Conservation (phyloP, 2,113 vertebrate species). For the Martes martes region DNA sequence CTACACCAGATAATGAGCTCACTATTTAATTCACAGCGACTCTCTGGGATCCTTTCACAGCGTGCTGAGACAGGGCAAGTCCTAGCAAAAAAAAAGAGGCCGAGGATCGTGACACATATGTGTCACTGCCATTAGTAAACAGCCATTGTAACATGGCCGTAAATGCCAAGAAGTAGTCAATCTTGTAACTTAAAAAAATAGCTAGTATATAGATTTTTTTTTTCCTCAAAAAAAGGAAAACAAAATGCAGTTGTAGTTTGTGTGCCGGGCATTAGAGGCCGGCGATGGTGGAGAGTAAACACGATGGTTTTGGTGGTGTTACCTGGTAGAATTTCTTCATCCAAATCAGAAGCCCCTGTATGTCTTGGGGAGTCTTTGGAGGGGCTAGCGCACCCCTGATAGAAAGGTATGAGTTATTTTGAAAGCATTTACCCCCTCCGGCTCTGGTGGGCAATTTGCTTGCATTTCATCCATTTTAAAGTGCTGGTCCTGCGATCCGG, state of each 20-base stretch:
- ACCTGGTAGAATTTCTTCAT: background rate
- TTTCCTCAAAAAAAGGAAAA: background rate
- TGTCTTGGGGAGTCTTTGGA: background rate
- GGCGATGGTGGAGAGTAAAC: background rate
- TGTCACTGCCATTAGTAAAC: background rate
- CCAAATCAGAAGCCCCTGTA: background rate
- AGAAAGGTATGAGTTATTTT: slow-evolving; percentile 68
- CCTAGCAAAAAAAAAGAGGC: background rate
- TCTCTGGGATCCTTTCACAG: background rate
- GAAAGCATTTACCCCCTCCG: slow-evolving; percentile 57
- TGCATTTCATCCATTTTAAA: slow-evolving; percentile 80
- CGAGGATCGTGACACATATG: background rate
- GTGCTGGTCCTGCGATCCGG: slow-evolving; percentile 70
- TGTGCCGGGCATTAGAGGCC: background rate
- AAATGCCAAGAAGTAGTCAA: background rate
- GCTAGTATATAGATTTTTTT: background rate
- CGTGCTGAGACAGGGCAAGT: background rate
- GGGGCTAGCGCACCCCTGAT: background rate
- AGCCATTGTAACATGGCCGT: background rate
- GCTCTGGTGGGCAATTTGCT: slow-evolving; percentile 78
- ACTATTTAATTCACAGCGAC: background rate
- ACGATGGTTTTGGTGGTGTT: background rate
- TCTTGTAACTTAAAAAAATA: slow-evolving; percentile 25
- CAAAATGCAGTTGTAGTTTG: background rate
- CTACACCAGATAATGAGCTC: slow-evolving; percentile 4